A percentile compares a stretch with the other conserved stretches of the same genome.
These are phyloP conservation scores for Dermatemys mawii DNA, from an alignment of 2,113 vertebrate genomes.

Conservation along the genomic window DNA sequence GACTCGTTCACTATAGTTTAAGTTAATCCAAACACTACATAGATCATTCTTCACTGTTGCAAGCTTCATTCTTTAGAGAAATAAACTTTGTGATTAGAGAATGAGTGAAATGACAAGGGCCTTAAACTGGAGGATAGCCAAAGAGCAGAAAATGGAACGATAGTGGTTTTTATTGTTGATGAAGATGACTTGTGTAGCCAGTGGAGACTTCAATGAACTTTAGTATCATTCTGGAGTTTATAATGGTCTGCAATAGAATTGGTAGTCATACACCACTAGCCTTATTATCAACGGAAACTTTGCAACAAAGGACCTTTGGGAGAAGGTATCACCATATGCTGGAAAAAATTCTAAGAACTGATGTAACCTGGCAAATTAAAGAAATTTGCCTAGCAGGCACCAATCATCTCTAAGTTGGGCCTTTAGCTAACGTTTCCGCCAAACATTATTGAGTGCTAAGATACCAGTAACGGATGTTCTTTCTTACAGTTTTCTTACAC, in stretches of 20 bases:
- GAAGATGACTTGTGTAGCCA: neutral
- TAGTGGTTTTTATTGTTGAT: neutral
- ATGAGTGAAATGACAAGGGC: neutral
- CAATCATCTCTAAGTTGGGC: neutral
- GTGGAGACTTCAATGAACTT: slow-evolving; percentile 6
- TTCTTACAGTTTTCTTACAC: neutral
- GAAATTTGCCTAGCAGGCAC: neutral
- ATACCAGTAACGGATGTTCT: neutral
- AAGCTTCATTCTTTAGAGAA: neutral
- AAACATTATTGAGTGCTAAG: neutral
- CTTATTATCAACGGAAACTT: slow-evolving; percentile 5
- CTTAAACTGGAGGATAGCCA: neutral
- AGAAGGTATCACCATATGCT: accelerated
- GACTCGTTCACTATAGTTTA: neutral
- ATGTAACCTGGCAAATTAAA: neutral
- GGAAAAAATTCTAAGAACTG: neutral
- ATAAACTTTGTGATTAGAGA: slow-evolving; percentile 16
- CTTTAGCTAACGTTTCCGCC: neutral
- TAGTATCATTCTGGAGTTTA: neutral
- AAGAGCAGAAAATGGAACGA: slow-evolving; percentile 3
- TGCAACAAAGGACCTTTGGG: neutral
- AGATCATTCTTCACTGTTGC: neutral
- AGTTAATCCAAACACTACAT: neutral
- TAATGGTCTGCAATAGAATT: neutral
- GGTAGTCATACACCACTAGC: neutral